Evolutionary conservation across 2,888 invertebrate genomes (phyloP).

Genomic region (Erpobdella octoculata): DNA sequence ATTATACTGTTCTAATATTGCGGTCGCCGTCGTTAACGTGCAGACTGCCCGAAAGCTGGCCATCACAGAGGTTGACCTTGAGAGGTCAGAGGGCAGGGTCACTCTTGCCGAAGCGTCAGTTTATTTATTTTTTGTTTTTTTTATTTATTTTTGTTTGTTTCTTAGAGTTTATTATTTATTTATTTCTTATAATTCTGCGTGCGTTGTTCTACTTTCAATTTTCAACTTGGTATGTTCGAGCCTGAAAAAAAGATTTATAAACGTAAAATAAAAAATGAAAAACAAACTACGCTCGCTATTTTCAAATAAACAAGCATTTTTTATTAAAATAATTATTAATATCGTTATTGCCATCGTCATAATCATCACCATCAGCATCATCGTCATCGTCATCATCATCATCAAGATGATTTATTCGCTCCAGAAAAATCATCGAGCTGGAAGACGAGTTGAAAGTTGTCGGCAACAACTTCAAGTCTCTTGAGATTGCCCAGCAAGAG

Average conservation of each 20-base stretch:
- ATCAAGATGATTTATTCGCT: not conserved
- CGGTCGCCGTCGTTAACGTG: not conserved
- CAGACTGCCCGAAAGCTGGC: constrained; percentile 99
- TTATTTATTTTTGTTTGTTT: too few species aligned
- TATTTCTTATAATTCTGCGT: too few species aligned
- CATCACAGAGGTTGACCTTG: constrained; percentile 99
- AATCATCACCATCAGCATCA: not conserved
- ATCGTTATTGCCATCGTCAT: not conserved
- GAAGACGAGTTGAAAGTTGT: constrained; percentile 99
- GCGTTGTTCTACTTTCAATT: too few species aligned
- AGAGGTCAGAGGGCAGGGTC: constrained; percentile 91
- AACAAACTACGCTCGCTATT: too few species aligned
- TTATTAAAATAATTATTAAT: not conserved
- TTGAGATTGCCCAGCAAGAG: constrained; percentile 72
- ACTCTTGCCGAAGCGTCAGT: constrained; percentile 39
- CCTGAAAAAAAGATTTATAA: too few species aligned
- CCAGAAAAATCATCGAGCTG: constrained; percentile 93
- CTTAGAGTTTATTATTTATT: too few species aligned
- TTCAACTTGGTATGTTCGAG: too few species aligned
- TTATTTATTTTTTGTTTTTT: not conserved
- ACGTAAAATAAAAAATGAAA: too few species aligned
- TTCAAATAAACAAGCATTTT: too few species aligned
- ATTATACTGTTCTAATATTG: too few species aligned
- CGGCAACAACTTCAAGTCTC: constrained; percentile 99
- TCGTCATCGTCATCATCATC: not conserved